Conservation (phyloP, 2,888 invertebrate species). For the Synergus gifuensis region DNA sequence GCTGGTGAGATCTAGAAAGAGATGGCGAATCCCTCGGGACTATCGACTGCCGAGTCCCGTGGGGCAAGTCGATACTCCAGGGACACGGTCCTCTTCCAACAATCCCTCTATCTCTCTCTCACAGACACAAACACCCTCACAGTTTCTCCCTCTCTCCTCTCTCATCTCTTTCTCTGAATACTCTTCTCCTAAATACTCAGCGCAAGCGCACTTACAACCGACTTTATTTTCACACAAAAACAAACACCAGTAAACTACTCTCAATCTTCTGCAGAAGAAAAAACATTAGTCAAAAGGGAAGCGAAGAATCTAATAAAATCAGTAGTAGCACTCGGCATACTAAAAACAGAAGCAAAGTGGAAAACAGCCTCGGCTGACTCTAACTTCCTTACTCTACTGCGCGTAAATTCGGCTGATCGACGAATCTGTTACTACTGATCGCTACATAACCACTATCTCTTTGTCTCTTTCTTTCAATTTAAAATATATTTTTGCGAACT, state of each 20-base stretch:
- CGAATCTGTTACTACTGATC: background rate
- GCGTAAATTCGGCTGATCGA: background rate
- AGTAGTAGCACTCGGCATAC: background rate
- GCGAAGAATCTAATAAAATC: background rate
- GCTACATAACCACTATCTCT: background rate
- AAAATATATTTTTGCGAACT: background rate
- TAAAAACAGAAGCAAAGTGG: slow-evolving; percentile 4
- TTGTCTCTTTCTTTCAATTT: too few species aligned
- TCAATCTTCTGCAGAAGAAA: background rate
- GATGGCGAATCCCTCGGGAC: slow-evolving; percentile 75
- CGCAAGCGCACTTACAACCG: slow-evolving; percentile 68
- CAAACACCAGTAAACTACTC: slow-evolving; percentile 16
- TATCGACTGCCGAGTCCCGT: slow-evolving; percentile 77
- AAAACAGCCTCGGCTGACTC: slow-evolving; percentile 50
- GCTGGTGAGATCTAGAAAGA: slow-evolving; percentile 64
- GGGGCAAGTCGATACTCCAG: slow-evolving; percentile 78
- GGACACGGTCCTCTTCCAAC: slow-evolving; percentile 67
- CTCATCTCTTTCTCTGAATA: slow-evolving; percentile 68
- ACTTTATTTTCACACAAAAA: slow-evolving; percentile 49
- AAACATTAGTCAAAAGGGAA: background rate
- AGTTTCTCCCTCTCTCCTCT: slow-evolving; percentile 52
- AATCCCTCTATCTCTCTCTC: slow-evolving; percentile 51
- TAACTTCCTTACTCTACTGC: slow-evolving; percentile 54
- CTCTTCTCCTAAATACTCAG: slow-evolving; percentile 72
- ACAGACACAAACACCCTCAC: slow-evolving; percentile 50